Evolutionary conservation across 2,113 vertebrate species (phyloP), one percentile per base, ranked within the genome.

Genomic region (Ictidomys tridecemlineatus): DNA sequence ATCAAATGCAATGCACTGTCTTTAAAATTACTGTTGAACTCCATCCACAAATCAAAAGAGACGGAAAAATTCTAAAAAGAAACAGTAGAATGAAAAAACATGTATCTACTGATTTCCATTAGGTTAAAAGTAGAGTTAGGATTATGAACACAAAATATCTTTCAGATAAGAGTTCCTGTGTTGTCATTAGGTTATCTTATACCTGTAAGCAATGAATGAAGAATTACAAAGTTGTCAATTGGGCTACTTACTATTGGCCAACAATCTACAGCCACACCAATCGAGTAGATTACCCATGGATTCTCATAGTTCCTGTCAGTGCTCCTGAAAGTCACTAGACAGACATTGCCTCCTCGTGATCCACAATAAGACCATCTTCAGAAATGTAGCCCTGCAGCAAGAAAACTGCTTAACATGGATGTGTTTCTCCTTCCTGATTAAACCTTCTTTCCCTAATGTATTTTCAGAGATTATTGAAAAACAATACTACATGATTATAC

Each of bases 401-500:
- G 53, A 24, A 87, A 63, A 83, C 30, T 30, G 10, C 20, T 76
- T 51, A 37, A 53, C 18, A 53, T 4, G 20, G 39, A 32, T 13
- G 45, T 95, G n/a, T 51, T 69, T 63, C 39, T 89, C 10, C 24
- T 91, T 91, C 63, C 48, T 72, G 8, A n/a, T 79, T 85, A 79
- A n/a, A 74, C 11, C 51, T 90, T 83, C 67, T 87, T 93, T 93
- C 84, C 45, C 45, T 79, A 89, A 34, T 56, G n/a, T 22, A 73
- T 85, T 92, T 95, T 86, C 32, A 65, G n/a, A 91, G 22, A 3
- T 77, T 84, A 48, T n/a, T 85, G 61, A 42, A 45, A 79, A 89
- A 85, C 30, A 82, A 28, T 34, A 65, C 32, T n/a, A 51, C 42
- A 3, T 51, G 53, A 92, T 69, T 63, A 69, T 39, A 16, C 18